Base-by-base conservation (phyloP, 2,113 vertebrate genomes). In the Plestiodon gilberti region DNA sequence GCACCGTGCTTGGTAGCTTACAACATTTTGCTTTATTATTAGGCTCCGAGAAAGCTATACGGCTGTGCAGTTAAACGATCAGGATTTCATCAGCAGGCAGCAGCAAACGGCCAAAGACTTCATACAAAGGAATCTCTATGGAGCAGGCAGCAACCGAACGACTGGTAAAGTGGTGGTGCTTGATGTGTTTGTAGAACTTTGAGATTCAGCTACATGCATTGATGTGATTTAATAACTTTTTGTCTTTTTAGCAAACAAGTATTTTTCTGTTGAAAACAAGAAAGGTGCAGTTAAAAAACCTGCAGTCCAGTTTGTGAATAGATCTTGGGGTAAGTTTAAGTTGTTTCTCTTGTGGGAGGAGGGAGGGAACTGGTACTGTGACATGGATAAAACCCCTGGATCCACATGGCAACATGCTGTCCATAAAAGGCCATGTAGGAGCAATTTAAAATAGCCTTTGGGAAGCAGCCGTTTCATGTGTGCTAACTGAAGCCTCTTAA, bases 191-290 rank as follows among this genome's bases (percentile, higher is more conserved):
- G 52, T 3, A 1, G 0, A 0, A 1, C 4, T 43, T 22, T n/a
- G 8, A 1, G 3, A 0, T 64, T 25, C 43, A 9, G 4, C 30
- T 64, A 40, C 0, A 13, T 4, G 30, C 38, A 65, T 3, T n/a
- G 0, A 48, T 0, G 7, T 52, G 40, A 14, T 1, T 78, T 13
- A 84, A 6, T 79, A 33, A 61, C 30, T 30, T 1, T 77, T 90
- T 20, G 87, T 77, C 0, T 0, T 94, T 94, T 43, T 95, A 99
- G 99, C 93, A 81, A 98, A 97, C 57, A 95, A 98, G 30, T 95
- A 98, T 94, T 97, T 99, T 69, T 99, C 98, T 5, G 90, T 99
- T 65, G 91, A 96, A 78, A 98, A 97, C 78, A 99, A 99, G 96
- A 98, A 85, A 52, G 93, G 86, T 6, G 61, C 10, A 0, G 91